These are phyloP conservation scores for Spodoptera litura DNA, from an alignment of 1,140 invertebrate genomes.

Conservation along the genomic window DNA sequence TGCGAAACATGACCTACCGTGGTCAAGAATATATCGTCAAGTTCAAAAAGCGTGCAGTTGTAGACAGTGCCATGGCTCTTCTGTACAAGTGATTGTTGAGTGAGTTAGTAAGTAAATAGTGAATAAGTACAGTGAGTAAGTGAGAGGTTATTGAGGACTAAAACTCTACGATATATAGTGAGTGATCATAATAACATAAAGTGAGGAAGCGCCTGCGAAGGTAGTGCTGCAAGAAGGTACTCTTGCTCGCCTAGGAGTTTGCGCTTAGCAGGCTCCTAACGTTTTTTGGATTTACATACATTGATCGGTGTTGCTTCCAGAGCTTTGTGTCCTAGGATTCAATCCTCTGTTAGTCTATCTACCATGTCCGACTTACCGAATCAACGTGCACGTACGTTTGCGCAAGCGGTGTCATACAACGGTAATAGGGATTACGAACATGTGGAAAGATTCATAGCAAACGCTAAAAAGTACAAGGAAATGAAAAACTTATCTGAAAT, in stretches of 20 bases:
- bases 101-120: neutral
- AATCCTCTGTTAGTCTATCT: too few relatives aligned
- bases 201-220: too few relatives aligned
- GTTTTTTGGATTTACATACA: constrained; percentile 8
- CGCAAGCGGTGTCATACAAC: constrained; percentile 4
- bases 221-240: too few relatives aligned
- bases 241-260: too few relatives aligned
- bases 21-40: too few relatives aligned
- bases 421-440: constrained; percentile 1
- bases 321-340: neutral
- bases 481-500: neutral
- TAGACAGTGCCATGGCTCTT: neutral
- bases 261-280: neutral
- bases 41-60: neutral
- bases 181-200: too few relatives aligned
- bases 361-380: constrained; percentile 1
- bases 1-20: neutral
- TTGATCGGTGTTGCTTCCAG: neutral
- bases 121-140: neutral
- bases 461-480: constrained; percentile 9
- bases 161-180: too few relatives aligned
- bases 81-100: neutral
- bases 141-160: neutral
- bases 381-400: neutral
- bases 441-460: neutral